Base-by-base conservation (phyloP, 1,140 invertebrate genomes). In the Doryteuthis pealeii region DNA sequence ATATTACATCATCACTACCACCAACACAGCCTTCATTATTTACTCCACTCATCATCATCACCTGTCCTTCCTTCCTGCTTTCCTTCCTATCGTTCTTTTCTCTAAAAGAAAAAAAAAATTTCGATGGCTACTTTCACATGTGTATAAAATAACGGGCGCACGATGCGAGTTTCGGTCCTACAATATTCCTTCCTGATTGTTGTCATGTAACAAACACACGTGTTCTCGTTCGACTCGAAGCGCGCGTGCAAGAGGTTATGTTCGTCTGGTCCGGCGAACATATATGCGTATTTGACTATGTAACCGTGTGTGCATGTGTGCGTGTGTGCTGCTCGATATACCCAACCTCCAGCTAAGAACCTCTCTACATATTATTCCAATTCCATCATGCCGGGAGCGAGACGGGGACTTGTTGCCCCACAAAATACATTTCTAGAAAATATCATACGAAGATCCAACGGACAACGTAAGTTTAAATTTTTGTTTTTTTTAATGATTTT, bases 401-500 rank as follows among this genome's bases (percentile, higher is more conserved):
- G 83, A 70, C 73, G 86, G 68, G 98, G 97, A 89, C 93, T 99
- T 82, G 97, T 99, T 86, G 97, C 98, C 91, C 98, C 98, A 84
- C 97, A 99, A 91, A 99, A 99, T 90, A 99, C 98, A 81, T 99
- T 99, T 90, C 91, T 99, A 83, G 98, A 99, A 90, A 99, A 98
- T 90, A 98, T 99, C 90, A 98, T 99, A 82, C 91, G 97, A 81
- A 92, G 97, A 88, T 99, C 96, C 83, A 97, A 95, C 88, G 96
- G 95, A 83, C 95, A 99, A 91, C 96, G 97, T 99, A 91, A 97
- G 96, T 87, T 0, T 14, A n/a, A n/a, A n/a, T n/a, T n/a, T n/a
- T n/a, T n/a, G n/a, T n/a, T n/a, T n/a, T n/a, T n/a, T n/a, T n/a
- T n/a, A n/a, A n/a, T n/a, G n/a, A n/a, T n/a, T n/a, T n/a, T n/a